Base-by-base conservation (phyloP, 2,797 vertebrate genomes). In the Streptopelia turtur region DNA sequence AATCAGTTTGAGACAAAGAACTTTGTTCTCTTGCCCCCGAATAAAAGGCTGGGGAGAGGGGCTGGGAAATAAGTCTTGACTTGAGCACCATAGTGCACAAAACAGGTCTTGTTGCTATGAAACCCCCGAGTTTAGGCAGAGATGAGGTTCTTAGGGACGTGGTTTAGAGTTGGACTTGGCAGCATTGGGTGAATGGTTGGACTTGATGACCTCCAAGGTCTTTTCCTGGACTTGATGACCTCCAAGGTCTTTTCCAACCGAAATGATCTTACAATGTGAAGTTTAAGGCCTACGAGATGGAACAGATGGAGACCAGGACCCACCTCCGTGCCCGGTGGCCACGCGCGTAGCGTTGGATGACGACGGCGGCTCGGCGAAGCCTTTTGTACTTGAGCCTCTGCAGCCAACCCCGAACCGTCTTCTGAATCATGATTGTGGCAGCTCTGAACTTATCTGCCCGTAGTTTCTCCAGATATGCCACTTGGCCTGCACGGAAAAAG, bases 401-500 rank as follows among this genome's bases (percentile, higher is more conserved):
- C 81, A 99, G 97, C 99, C 99, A 99, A 35, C 99, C 99, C 5
- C 99, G 96, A 17, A 99, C 99, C 0, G 98, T 99, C 96, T 99
- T 99, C 98, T 99, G 99, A 96, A 99, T 99, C 97, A 97, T 98
- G 96, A 99, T 99, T 76, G 99, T 99, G 78, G 99, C 99, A 1
- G 98, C 97, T 18, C 99, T 98, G 97, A 99, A 99, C 96, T 98
- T 99, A 83, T 99, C 99, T 0, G 99, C 98, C 9, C 99, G 90
- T 17, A 99, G 98, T 91, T 99, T 99, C 98, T 99, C 99, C 97
- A 99, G 98, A 97, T 99, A 99, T 5, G 99, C 99, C 86, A 99
- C 99, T 97, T 99, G 99, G 31, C 99, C 99, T 1, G 99, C 99
- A 52, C 99, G 98, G 98, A 99, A 99, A 98, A 99, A 99, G 97